Base-by-base conservation (phyloP, 1,140 invertebrate species). In the Tribolium castaneum region DNA sequence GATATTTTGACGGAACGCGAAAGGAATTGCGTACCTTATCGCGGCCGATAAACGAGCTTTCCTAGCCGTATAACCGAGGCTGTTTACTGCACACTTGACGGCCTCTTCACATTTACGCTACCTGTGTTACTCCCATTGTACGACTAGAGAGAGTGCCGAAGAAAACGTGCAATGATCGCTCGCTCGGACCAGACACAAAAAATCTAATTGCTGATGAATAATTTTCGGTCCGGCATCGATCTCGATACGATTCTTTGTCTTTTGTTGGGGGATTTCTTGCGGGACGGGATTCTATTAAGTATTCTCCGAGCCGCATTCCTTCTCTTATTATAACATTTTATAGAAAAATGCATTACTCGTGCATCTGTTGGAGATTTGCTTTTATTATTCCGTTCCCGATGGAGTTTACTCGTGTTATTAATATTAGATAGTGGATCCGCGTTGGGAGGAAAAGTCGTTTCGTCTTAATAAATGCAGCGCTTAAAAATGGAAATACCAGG, bases 31-130 rank as follows among this genome's bases (percentile, higher is more conserved):
- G 16, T 72, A 72, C 39, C 22, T 49, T 71, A 72, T 72, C 70
- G 45, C 19, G 16, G 39, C 22, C 70, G 50, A 72, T 72, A 72
- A 72, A 72, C 70, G 70, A 72, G 70, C 70, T 72, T 72, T 51
- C 50, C 70, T 72, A 72, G 70, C 19, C 70, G 70, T 30, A 30
- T 72, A 72, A 72, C 70, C 50, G 70, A 14, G 45, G 66, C 70
- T 51, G 70, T 72, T 72, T 72, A 72, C 70, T 72, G 50, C 70
- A 16, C 70, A 72, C 70, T 72, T 72, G 70, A 72, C 70, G 70
- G 70, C 70, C 66, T 72, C 70, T 72, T 72, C 70, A 72, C 70
- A 72, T 72, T 72, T 72, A 72, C 70, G 70, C 70, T 72, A 72
- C 70, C 39, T 50, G 70, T 72, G 39, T 72, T 72, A 72, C 70